Evolutionary conservation across 1,140 invertebrate species (phyloP).

Genomic region (Lordiphosa clarofinis): DNA sequence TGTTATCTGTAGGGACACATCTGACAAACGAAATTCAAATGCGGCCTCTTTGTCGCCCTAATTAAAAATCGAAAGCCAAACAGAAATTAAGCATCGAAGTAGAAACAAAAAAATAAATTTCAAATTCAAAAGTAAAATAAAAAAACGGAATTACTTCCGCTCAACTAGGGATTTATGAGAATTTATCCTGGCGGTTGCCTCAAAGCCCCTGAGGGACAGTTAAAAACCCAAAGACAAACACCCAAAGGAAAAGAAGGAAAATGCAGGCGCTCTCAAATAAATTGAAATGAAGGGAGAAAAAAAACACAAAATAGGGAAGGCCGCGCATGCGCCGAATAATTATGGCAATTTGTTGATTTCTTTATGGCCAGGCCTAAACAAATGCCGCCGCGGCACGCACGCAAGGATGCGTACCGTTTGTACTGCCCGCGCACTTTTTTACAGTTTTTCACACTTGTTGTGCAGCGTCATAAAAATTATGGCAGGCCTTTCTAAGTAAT

Average conservation of each 20-base stretch:
- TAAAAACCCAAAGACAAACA: conserved; percentile 13
- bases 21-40: conserved; percentile 43
- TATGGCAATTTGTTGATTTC: conserved; percentile 20
- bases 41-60: conserved; percentile 63
- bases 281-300: no score
- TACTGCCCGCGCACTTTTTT: conserved; percentile 22
- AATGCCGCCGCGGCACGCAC: conserved; percentile 22
- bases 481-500: conserved; percentile 26
- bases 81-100: conserved; percentile 10
- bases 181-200: conserved; percentile 30
- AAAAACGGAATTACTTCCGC: conserved; percentile 65
- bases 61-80: conserved; percentile 59
- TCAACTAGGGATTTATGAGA: conserved; percentile 38
- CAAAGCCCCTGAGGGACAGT: conserved; percentile 35
- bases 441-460: conserved; percentile 61
- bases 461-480: conserved; percentile 53
- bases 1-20: conserved; percentile 35
- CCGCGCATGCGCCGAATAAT: conserved; percentile 35
- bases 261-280: conserved; percentile 30
- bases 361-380: conserved; percentile 13
- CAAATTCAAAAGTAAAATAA: conserved; percentile 32
- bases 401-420: conserved; percentile 47
- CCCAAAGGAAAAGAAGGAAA: conserved; percentile 7
- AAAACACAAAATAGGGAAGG: conserved; percentile 17
- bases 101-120: conserved; percentile 15